A percentile compares a stretch with the other conserved stretches of the same genome.
These are phyloP conservation scores for Trinorchestia longiramus DNA, from an alignment of 1,140 invertebrate genomes.

Conservation along the genomic window DNA sequence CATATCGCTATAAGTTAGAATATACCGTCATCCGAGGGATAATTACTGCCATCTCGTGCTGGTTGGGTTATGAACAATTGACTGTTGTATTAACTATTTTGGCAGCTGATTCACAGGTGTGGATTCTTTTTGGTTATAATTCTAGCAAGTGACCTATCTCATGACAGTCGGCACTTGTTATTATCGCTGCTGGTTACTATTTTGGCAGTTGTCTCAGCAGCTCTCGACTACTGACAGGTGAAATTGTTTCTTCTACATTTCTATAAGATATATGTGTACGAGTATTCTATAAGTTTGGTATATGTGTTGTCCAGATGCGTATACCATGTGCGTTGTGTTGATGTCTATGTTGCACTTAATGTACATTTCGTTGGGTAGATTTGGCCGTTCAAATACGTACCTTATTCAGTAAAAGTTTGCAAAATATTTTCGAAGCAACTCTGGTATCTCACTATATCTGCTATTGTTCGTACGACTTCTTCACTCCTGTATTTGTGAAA, in stretches of 20 bases:
- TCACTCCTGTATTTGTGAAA: not conserved
- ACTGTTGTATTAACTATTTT: not conserved
- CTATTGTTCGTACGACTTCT: not conserved
- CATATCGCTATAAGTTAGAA: too few relatives aligned
- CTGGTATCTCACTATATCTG: not conserved
- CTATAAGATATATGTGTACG: not conserved
- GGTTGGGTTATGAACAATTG: not conserved
- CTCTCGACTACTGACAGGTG: not conserved
- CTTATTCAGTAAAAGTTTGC: not conserved
- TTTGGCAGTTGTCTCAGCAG: not conserved
- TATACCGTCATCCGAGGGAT: too few relatives aligned
- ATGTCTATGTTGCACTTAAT: not conserved
- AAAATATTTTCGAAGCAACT: not conserved
- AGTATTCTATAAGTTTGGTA: not conserved
- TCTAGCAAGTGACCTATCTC: too few relatives aligned
- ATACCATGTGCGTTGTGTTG: not conserved
- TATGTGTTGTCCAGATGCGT: not conserved
- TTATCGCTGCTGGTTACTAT: not conserved
- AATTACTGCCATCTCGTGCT: too few relatives aligned
- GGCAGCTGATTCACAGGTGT: too few relatives aligned
- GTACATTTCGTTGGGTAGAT: not conserved
- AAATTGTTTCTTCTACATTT: not conserved
- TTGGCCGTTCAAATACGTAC: not conserved
- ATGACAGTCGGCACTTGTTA: not conserved
- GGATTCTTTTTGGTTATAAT: too few relatives aligned